phyloP scores from a whole-genome alignment of 2,888 invertebrate genomes.

The Hydrotaea diabolus region DNA sequence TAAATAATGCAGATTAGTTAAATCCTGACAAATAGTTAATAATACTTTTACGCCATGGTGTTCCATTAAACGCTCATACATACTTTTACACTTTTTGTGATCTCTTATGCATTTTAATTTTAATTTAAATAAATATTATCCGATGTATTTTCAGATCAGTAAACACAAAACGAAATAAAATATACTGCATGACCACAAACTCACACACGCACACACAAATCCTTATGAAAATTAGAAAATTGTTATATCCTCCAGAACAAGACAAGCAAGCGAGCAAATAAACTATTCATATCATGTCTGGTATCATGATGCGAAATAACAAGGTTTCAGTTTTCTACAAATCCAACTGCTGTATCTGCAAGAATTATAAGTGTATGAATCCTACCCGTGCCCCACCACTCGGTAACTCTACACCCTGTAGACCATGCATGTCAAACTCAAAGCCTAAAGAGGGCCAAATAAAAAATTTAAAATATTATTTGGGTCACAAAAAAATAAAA shows the following conservation, averaged over 20 bases:
- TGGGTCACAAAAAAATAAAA: too few relatives aligned
- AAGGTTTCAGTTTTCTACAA: not conserved
- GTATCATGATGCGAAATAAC: not conserved
- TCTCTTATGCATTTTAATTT: not conserved
- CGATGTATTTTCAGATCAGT: not conserved
- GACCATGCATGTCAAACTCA: too few relatives aligned
- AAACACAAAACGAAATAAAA: not conserved
- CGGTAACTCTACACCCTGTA: too few relatives aligned
- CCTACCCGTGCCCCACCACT: too few relatives aligned
- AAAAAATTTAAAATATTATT: too few relatives aligned
- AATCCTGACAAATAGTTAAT: too few relatives aligned
- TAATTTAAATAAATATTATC: not conserved
- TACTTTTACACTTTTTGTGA: too few relatives aligned
- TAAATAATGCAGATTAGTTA: too few relatives aligned
- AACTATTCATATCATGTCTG: not conserved
- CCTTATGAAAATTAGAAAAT: not conserved
- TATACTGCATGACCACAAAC: not conserved
- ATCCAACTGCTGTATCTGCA: not conserved
- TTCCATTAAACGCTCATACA: too few relatives aligned
- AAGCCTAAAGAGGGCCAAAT: too few relatives aligned
- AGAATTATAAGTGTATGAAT: not conserved
- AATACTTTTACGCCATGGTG: not conserved
- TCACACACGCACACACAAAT: not conserved
- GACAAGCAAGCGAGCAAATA: not conserved
- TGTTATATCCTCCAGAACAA: not conserved